A percentile compares a stretch with the other conserved stretches of the same genome.
phyloP scores from a whole-genome alignment of 2,113 vertebrate genomes.

The Tinamus guttatus region DNA sequence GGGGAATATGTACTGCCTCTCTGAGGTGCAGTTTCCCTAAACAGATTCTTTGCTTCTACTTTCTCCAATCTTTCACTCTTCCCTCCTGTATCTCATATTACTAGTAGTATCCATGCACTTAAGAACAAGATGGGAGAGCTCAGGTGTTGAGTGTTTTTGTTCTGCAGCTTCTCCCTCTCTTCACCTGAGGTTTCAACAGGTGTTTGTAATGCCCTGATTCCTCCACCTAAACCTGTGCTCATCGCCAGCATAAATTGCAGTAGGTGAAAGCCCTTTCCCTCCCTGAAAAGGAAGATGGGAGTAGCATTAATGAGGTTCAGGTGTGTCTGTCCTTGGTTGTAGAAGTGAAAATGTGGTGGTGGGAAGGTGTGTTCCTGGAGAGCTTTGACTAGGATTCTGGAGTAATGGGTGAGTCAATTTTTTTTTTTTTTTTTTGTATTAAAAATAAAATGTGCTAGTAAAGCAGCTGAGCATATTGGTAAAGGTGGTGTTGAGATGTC shows the following conservation, averaged over 20 bases:
- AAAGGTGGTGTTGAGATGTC: not conserved
- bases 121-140: not conserved
- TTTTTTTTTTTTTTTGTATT: not conserved
- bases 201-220: not conserved
- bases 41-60: not conserved
- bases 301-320: not conserved
- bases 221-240: not conserved
- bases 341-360: not conserved
- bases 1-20: not conserved
- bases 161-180: not conserved
- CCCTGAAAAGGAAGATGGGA: not conserved
- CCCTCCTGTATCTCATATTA: not conserved
- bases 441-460: not conserved
- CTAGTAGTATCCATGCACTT: not conserved
- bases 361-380: not conserved
- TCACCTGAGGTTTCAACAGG: not conserved
- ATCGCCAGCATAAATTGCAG: not conserved
- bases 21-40: not conserved
- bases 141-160: not conserved
- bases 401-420: not conserved
- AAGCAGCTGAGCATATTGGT: not conserved
- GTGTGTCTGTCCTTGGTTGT: not conserved
- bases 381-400: not conserved
- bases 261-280: fast-evolving
- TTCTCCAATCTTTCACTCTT: not conserved